These are phyloP conservation scores for Calyptomena viridis DNA, from an alignment of 2,113 vertebrate genomes.

Conservation along the genomic window DNA sequence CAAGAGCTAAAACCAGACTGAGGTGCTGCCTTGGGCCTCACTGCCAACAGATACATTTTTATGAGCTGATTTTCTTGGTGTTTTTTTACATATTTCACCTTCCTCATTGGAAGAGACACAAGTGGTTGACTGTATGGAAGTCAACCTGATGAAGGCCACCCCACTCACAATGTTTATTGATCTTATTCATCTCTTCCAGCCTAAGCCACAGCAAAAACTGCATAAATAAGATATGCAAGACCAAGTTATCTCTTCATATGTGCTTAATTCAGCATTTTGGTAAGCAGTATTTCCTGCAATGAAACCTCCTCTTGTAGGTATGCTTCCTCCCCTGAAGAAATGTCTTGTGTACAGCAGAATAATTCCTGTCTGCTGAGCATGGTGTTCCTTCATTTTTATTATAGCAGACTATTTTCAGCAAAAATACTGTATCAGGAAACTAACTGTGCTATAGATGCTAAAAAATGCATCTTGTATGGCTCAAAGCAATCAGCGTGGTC, in stretches of 20 bases:
- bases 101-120: background rate
- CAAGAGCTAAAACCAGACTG: background rate
- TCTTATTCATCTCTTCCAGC: background rate
- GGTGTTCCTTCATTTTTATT: background rate
- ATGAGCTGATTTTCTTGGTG: background rate
- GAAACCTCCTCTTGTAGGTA: background rate
- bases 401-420: background rate
- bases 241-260: background rate
- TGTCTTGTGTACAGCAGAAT: background rate
- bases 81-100: background rate
- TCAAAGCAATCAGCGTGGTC: background rate
- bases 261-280: background rate
- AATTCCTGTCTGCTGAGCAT: background rate
- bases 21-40: background rate
- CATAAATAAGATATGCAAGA: background rate
- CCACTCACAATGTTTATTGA: background rate
- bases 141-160: background rate
- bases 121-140: background rate
- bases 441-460: background rate
- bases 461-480: background rate
- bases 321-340: background rate
- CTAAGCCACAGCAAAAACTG: background rate
- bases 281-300: background rate
- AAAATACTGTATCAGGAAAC: background rate
- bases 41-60: background rate